Conservation (phyloP, 2,113 vertebrate species). For the Forbesichthys papilliferus region DNA sequence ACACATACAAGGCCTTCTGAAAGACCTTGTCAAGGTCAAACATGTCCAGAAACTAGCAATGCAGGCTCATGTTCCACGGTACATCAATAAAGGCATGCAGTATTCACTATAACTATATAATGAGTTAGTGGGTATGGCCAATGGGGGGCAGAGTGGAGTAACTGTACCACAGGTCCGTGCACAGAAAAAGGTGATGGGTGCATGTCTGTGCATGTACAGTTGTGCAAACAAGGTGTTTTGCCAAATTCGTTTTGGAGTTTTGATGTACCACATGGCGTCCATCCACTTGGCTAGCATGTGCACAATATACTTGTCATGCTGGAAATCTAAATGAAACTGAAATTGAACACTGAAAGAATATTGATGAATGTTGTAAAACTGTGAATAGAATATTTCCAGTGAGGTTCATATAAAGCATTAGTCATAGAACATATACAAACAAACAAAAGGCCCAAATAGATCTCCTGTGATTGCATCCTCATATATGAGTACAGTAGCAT, state of each 20-base stretch:
- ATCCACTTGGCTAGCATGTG: not conserved
- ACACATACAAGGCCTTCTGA: constrained; percentile 39
- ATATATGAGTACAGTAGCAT: constrained; percentile 4
- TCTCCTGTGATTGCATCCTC: constrained; percentile 2
- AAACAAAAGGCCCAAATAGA: too few species aligned
- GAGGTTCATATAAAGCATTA: too few species aligned
- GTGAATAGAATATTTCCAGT: too few species aligned
- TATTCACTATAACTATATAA: too few species aligned
- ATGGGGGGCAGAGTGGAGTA: too few species aligned
- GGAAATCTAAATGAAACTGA: not conserved
- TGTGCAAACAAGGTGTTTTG: not conserved
- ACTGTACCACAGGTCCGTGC: too few species aligned
- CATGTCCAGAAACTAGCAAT: not conserved
- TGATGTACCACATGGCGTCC: too few species aligned
- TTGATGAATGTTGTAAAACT: not conserved
- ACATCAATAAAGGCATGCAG: not conserved
- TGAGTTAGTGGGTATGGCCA: too few species aligned
- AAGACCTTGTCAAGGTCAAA: constrained; percentile 13
- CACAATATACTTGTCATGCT: not conserved
- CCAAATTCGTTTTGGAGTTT: too few species aligned
- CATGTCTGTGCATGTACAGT: not conserved
- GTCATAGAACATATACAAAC: not conserved
- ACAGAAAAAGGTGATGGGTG: not conserved
- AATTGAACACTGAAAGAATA: not conserved
- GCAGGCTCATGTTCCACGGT: not conserved